Conservation (phyloP, 2,113 vertebrate species). For the Vimba vimba region DNA sequence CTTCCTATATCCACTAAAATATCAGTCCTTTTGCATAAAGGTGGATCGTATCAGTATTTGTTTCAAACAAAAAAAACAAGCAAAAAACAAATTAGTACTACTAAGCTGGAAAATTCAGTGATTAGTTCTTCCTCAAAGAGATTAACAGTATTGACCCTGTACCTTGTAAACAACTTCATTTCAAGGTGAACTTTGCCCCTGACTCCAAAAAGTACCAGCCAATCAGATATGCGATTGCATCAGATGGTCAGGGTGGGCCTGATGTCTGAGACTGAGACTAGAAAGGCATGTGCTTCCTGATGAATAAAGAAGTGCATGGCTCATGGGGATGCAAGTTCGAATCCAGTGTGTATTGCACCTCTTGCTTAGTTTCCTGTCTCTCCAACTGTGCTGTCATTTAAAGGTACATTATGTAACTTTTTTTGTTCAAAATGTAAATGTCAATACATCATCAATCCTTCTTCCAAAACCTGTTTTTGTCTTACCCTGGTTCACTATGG, state of each 20-base stretch:
- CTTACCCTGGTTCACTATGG: no score
- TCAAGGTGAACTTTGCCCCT: neutral
- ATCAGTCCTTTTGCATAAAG: neutral
- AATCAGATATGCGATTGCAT: neutral
- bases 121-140: neutral
- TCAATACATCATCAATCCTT: no score
- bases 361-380: neutral
- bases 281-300: neutral
- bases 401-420: no score
- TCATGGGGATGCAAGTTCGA: neutral
- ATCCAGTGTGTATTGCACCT: neutral
- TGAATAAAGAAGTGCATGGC: neutral
- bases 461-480: no score
- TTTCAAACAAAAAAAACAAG: no score
- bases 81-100: neutral
- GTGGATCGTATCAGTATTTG: neutral
- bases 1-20: neutral
- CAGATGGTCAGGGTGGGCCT: neutral
- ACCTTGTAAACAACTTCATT: neutral
- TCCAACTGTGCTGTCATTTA: neutral
- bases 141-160: neutral
- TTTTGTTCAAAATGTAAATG: no score
- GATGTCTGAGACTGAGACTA: neutral
- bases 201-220: neutral
- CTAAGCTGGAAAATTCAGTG: neutral